These are phyloP conservation scores for Vidua macroura DNA, from an alignment of 2,113 vertebrate species.

Conservation along the genomic window DNA sequence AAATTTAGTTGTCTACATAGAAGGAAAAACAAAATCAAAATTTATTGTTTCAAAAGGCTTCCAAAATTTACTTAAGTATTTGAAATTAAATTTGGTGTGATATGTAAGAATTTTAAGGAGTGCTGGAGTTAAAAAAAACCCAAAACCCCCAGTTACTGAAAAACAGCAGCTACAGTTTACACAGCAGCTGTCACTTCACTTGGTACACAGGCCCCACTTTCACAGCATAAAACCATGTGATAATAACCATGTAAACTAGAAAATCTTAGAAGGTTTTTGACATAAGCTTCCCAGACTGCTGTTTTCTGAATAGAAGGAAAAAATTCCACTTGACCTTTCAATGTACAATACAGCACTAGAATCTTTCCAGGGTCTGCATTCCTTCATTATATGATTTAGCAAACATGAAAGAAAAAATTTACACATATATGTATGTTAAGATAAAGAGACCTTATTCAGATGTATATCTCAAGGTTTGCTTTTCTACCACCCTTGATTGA, in stretches of 20 bases:
- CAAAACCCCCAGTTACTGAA: background rate
- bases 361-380: background rate
- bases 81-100: background rate
- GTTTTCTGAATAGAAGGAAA: background rate
- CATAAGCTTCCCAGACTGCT: background rate
- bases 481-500: background rate
- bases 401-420: background rate
- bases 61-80: background rate
- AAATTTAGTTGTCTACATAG: background rate
- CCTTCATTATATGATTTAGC: background rate
- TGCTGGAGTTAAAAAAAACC: background rate
- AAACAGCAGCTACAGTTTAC: background rate
- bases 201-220: background rate
- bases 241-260: background rate
- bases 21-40: rapidly evolving
- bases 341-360: background rate
- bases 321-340: background rate
- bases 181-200: background rate
- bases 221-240: background rate
- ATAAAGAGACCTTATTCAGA: background rate
- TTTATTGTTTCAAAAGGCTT: background rate
- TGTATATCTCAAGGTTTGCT: background rate
- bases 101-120: background rate
- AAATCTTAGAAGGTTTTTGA: background rate
- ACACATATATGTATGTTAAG: background rate